Evolutionary conservation across 92 coral and sea anemone species (phyloP).

Genomic region (Scolanthus callimorphus): DNA sequence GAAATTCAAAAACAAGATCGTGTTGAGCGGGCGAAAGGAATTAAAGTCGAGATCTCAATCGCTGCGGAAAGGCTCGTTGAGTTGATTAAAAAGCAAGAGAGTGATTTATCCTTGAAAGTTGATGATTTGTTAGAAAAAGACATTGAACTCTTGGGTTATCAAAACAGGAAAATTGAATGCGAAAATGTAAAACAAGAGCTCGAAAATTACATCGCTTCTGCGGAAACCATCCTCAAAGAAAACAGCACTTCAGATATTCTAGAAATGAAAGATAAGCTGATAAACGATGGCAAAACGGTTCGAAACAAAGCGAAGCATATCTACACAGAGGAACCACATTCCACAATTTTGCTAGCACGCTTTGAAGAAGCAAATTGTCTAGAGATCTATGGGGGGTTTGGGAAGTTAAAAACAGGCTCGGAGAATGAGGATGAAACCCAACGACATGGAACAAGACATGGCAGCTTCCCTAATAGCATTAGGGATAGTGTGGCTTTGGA

Average conservation of each 20-base stretch:
- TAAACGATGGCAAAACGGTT: slow-evolving; percentile 17
- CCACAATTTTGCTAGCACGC: slow-evolving; percentile 25
- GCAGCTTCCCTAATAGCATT: not conserved
- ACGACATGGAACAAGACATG: not conserved
- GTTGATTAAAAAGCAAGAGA: slow-evolving; percentile 46
- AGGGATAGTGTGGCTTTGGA: slow-evolving; percentile 9
- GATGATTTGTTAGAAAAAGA: slow-evolving; percentile 38
- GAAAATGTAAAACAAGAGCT: slow-evolving; percentile 29
- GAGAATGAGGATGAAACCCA: slow-evolving; percentile 8
- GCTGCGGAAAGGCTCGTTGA: slow-evolving; percentile 45
- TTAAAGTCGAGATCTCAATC: slow-evolving; percentile 36
- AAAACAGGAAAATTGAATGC: slow-evolving; percentile 28
- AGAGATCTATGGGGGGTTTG: slow-evolving; percentile 11
- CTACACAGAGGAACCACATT: slow-evolving; percentile 37
- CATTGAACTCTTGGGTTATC: slow-evolving; percentile 29
- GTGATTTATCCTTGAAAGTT: slow-evolving; percentile 32
- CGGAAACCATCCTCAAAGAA: slow-evolving; percentile 18
- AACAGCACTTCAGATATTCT: slow-evolving; percentile 2
- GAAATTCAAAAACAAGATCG: slow-evolving; percentile 37
- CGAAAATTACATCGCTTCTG: slow-evolving; percentile 11
- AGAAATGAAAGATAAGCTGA: slow-evolving; percentile 14
- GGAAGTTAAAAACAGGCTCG: slow-evolving; percentile 36
- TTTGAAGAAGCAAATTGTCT: slow-evolving; percentile 10
- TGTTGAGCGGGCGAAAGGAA: slow-evolving; percentile 20
- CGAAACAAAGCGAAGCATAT: slow-evolving; percentile 16